phyloP scores from a whole-genome alignment of 1,140 invertebrate species.

The Macrotrachela quadricornifera region DNA sequence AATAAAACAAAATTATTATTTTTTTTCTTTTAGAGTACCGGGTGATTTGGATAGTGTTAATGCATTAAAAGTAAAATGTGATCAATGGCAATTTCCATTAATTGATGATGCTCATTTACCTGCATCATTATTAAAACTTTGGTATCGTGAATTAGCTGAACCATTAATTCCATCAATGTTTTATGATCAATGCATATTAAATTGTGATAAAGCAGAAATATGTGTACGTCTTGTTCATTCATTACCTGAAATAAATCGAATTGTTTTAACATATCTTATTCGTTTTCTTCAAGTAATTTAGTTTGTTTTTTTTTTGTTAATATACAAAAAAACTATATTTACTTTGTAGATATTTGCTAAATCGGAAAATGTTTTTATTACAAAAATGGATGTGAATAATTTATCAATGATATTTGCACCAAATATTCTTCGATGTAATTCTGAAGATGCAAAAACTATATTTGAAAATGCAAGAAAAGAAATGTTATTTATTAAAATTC shows the following conservation, averaged over 20 bases:
- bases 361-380: constrained; percentile 66
- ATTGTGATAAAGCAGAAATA: constrained; percentile 47
- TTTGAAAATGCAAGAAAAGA: constrained; percentile 89
- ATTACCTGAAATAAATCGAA: constrained; percentile 41
- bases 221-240: constrained; percentile 53
- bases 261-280: constrained; percentile 74
- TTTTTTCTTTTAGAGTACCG: constrained; percentile 43
- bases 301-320: too few species aligned
- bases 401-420: constrained; percentile 95
- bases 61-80: constrained; percentile 56
- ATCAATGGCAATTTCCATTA: constrained; percentile 55
- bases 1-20: too few species aligned
- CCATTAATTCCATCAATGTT: constrained; percentile 73
- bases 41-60: constrained; percentile 86
- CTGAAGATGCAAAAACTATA: constrained; percentile 72
- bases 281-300: constrained; percentile 54
- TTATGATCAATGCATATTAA: constrained; percentile 50
- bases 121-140: constrained; percentile 74
- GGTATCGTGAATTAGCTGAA: constrained; percentile 83
- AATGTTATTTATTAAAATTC: constrained; percentile 61
- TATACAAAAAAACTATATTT: too few species aligned
- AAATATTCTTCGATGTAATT: constrained; percentile 79
- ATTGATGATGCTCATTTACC: constrained; percentile 67
- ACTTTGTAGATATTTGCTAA: constrained; percentile 43
- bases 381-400: constrained; percentile 95